Conservation (phyloP, 2,797 vertebrate genomes). For the Myotis vivesi region DNA sequence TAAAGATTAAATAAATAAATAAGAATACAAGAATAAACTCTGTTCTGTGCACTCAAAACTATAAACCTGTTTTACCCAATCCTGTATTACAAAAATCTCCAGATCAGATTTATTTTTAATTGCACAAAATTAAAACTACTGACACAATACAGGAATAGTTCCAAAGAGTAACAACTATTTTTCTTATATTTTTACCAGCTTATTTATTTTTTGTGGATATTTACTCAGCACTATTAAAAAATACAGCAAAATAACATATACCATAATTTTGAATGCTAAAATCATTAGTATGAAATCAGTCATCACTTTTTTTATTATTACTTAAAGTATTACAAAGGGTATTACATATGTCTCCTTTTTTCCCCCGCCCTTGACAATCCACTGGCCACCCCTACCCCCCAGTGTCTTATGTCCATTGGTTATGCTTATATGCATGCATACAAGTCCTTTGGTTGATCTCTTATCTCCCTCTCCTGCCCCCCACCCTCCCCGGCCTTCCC, state of each 20-base stretch:
- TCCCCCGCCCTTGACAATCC: too few species aligned
- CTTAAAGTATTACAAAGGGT: too few species aligned
- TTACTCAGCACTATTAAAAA: constrained; percentile 11
- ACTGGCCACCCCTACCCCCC: too few species aligned
- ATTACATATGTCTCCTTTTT: too few species aligned
- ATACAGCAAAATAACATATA: constrained; percentile 19
- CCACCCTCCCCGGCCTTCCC: too few species aligned
- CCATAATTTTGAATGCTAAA: not conserved
- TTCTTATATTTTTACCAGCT: not conserved
- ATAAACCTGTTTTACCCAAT: not conserved
- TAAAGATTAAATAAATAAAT: not conserved
- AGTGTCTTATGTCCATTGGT: too few species aligned
- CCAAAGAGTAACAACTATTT: not conserved
- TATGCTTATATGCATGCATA: too few species aligned
- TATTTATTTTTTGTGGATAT: not conserved
- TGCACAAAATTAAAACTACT: not conserved
- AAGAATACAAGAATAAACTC: not conserved
- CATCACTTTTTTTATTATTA: too few species aligned
- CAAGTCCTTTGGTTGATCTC: too few species aligned
- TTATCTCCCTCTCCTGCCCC: too few species aligned
- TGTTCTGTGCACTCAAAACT: not conserved
- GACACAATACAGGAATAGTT: not conserved
- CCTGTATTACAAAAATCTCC: not conserved
- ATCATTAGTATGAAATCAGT: not conserved
- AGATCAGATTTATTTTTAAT: not conserved